Percentiles rank a stretch among this genome's conserved stretches.
These are phyloP conservation scores for Lottia scabra DNA, from an alignment of 2,888 invertebrate genomes.

Conservation along the genomic window DNA sequence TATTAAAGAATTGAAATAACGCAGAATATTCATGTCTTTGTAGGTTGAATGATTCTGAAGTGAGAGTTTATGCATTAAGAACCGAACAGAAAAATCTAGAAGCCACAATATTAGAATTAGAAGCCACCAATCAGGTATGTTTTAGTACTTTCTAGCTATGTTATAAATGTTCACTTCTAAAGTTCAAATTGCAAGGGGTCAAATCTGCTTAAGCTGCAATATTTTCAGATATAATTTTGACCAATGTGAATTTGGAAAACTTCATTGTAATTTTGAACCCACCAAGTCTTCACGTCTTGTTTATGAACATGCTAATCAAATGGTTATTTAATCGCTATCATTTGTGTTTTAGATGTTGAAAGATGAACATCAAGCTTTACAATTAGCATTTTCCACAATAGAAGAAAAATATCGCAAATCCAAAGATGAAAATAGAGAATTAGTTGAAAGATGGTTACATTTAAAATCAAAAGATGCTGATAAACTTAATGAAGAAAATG, in stretches of 20 bases:
- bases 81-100: constrained; percentile 58
- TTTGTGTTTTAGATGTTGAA: constrained; percentile 76
- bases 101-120: constrained; percentile 71
- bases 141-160: not conserved
- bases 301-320: no score
- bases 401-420: constrained; percentile 87
- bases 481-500: constrained; percentile 96
- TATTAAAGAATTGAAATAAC: no score
- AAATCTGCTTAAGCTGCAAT: no score
- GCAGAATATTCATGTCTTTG: constrained; percentile 16
- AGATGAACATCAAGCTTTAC: constrained; percentile 95
- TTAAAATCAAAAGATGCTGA: constrained; percentile 95
- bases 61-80: constrained; percentile 41
- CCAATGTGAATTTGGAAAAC: no score
- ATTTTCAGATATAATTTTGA: no score
- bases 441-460: constrained; percentile 80
- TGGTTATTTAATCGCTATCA: no score
- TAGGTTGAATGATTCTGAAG: constrained; percentile 53
- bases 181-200: no score
- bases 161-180: no score
- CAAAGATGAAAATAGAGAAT: constrained; percentile 67
- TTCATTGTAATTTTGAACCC: no score
- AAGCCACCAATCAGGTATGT: constrained; percentile 79
- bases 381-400: constrained; percentile 84
- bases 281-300: no score